A percentile compares a stretch with the other conserved stretches of the same genome.
Evolutionary conservation across 2,797 vertebrate species (phyloP).

Genomic region (Odontamblyopus rebecca): DNA sequence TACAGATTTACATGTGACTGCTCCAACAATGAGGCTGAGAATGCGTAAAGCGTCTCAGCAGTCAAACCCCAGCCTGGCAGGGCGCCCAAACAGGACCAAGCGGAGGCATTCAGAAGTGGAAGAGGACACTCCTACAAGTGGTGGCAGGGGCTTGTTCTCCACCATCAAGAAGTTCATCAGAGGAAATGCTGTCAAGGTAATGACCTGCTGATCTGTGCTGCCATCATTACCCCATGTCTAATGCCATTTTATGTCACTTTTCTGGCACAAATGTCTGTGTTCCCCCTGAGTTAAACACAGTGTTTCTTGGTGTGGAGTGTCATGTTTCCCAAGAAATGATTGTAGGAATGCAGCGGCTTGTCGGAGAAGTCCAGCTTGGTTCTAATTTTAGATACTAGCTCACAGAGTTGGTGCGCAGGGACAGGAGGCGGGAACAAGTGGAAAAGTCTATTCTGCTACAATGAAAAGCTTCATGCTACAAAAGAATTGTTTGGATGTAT

Average conservation of each 20-base stretch:
- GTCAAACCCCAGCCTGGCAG: constrained; percentile 80
- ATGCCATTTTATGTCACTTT: constrained; percentile 1
- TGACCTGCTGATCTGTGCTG: constrained; percentile 1
- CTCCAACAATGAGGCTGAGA: constrained; percentile 97
- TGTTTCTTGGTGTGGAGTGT: constrained; percentile 69
- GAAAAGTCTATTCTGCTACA: constrained; percentile 56
- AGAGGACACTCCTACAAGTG: constrained; percentile 81
- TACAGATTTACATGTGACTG: constrained; percentile 90
- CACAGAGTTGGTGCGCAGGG: constrained; percentile 64
- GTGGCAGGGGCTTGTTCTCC: constrained; percentile 88
- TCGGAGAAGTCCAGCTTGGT: constrained; percentile 61
- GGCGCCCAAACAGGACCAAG: constrained; percentile 86
- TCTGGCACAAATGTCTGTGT: constrained; percentile 12
- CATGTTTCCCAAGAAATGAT: constrained; percentile 72
- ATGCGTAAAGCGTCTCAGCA: constrained; percentile 97
- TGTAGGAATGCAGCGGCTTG: constrained; percentile 74
- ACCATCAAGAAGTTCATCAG: constrained; percentile 97
- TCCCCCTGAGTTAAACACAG: constrained; percentile 50
- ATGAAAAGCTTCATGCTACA: constrained; percentile 2
- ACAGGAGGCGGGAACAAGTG: constrained; percentile 70
- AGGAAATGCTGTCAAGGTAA: constrained; percentile 93
- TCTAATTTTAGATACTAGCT: constrained; percentile 79
- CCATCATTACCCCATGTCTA: background rate
- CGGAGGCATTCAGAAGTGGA: constrained; percentile 91
- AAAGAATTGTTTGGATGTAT: background rate